Evolutionary conservation across 2,113 vertebrate genomes (phyloP), one percentile per base, ranked within the genome.

Genomic region (Trematomus loennbergii): DNA sequence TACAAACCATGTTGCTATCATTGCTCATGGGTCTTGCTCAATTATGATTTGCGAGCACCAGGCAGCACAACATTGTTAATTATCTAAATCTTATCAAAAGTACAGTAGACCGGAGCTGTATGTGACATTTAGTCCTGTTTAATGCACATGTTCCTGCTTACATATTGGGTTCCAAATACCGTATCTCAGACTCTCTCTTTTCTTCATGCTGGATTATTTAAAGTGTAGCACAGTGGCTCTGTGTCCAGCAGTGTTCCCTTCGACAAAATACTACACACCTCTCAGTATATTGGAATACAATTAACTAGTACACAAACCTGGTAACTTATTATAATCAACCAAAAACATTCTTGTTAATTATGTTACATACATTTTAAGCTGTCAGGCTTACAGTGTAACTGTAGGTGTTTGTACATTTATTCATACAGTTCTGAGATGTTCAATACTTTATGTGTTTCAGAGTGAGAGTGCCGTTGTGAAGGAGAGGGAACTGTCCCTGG

Each of bases 391-490:
- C 49, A 9, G 53, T 29, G 3, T 3, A 29, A 60, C 7, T 20
- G 40, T 13, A 45, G 7, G 45, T 54, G 33, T 40, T 4, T 52
- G 61, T 12, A 45, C 1, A 70, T 63, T 4, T 15, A 3, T 70
- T 2, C 59, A 17, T 57, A 0, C 11, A 48, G 17, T 48, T 29
- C 64, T 13, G 48, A 62, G 9, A 13, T 48, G 25, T 46, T 68
- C 50, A 82, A 36, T 68, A 22, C 36, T 67, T 1, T 59, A 0
- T 86, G 60, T 84, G 43, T 87, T 95, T 86, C 94, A 99, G 98
- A 98, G 89, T 74, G 97, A 98, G 95, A 95, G 94, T 79, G 96
- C 95, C 88, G 90, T 96, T 87, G 95, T 95, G 91, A 99, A 96
- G 93, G 96, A 97, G 93, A 96, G 96, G 94, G 96, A 97, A 82